phyloP scores from a whole-genome alignment of 2,113 vertebrate species.

The Periophthalmus modestus region DNA sequence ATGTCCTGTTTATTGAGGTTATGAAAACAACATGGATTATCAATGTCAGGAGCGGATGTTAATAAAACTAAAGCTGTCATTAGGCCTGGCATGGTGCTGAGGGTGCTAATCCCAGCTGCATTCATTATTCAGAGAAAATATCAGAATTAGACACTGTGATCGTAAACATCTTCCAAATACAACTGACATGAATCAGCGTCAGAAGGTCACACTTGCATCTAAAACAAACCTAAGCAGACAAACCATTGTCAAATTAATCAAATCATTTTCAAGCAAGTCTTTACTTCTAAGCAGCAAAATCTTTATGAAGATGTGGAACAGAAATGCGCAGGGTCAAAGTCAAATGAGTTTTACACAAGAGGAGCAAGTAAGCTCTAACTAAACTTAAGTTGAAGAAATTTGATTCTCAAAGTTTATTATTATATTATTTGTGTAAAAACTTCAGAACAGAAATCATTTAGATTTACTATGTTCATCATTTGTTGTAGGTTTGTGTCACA shows the following conservation, averaged over 20 bases:
- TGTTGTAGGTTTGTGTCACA: not conserved
- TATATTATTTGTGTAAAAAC: not conserved
- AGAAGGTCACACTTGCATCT: too few relatives aligned
- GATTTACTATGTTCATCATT: not conserved
- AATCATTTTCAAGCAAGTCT: too few relatives aligned
- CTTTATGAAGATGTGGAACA: not conserved
- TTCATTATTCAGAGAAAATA: not conserved
- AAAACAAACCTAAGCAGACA: too few relatives aligned
- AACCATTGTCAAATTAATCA: not conserved
- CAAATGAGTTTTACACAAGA: not conserved
- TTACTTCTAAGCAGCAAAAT: too few relatives aligned
- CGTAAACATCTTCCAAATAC: not conserved
- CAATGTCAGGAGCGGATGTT: not conserved
- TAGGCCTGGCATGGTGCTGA: not conserved
- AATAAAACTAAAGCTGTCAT: slow-evolving; percentile 9
- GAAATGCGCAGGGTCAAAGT: not conserved
- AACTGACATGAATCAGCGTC: not conserved
- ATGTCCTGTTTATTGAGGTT: slow-evolving; percentile 8
- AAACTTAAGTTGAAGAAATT: not conserved
- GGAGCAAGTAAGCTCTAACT: not conserved
- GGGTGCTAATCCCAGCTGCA: not conserved
- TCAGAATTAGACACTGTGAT: not conserved
- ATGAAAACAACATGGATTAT: slow-evolving; percentile 5
- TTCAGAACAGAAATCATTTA: too few relatives aligned
- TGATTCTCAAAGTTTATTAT: not conserved